phyloP scores from a whole-genome alignment of 2,113 vertebrate species.

The Limnothrissa miodon region DNA sequence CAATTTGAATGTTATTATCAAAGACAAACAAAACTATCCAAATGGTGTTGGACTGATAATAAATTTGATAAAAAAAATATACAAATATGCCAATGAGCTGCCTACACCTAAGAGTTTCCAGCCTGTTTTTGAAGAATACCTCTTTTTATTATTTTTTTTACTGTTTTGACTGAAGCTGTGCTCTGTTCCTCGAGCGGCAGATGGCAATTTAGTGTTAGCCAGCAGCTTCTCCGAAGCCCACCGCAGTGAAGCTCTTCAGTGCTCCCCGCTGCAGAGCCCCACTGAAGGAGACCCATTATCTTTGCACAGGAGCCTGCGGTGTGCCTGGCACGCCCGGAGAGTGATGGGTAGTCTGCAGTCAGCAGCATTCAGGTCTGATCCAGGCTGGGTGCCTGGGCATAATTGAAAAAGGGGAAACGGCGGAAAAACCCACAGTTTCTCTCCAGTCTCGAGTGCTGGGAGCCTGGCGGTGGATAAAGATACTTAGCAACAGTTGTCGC shows the following conservation, averaged over 20 bases:
- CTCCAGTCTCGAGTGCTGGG: neutral
- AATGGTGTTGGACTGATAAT: too few species aligned
- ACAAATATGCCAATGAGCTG: too few species aligned
- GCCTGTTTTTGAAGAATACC: neutral
- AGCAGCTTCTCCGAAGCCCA: constrained; percentile 23
- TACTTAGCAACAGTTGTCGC: neutral
- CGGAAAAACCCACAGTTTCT: neutral
- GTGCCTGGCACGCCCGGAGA: neutral
- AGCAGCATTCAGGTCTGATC: constrained; percentile 26
- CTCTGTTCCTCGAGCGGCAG: neutral
- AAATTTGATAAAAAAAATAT: too few species aligned
- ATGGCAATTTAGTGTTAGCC: constrained; percentile 30
- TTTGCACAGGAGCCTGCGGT: constrained; percentile 16
- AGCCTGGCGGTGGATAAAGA: neutral
- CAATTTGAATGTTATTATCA: too few species aligned
- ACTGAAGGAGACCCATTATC: constrained; percentile 30
- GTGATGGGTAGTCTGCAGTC: constrained; percentile 19
- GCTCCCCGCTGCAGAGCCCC: constrained; percentile 7
- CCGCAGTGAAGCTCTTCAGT: neutral
- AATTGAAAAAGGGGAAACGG: neutral
- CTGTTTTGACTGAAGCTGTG: neutral
- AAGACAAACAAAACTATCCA: too few species aligned
- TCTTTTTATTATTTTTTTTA: too few species aligned
- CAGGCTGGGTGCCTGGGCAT: neutral
- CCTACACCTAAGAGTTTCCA: neutral